phyloP scores from a whole-genome alignment of 1,140 invertebrate species.

The Cyrtorhinus lividipennis region DNA sequence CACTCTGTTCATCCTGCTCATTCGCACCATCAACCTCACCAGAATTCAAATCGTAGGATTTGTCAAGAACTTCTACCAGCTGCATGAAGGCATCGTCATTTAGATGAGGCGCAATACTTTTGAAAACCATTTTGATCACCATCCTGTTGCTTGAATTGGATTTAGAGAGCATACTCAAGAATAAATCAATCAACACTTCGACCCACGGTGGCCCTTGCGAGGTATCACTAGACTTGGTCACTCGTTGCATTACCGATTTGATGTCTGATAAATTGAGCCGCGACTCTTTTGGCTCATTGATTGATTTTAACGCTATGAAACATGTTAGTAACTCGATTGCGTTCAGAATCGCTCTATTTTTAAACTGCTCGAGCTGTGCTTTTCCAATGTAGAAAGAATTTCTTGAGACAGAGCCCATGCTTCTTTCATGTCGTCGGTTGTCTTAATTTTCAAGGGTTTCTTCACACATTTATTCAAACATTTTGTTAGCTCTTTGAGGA shows the following conservation, averaged over 20 bases:
- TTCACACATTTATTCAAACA: not conserved
- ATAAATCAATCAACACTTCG: conserved; percentile 12
- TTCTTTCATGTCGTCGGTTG: not conserved
- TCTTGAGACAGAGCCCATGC: not conserved
- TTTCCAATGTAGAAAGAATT: not conserved
- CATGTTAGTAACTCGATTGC: not conserved
- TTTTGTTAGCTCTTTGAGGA: conserved; percentile 1
- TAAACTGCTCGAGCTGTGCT: not conserved
- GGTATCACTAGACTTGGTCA: not conserved
- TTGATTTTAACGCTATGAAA: not conserved
- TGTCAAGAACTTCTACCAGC: not conserved
- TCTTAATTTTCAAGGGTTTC: not conserved
- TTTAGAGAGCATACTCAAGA: conserved; percentile 8
- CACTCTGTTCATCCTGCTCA: not conserved
- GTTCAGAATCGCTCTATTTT: not conserved
- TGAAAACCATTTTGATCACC: not conserved
- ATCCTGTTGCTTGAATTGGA: not conserved
- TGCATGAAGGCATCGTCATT: conserved; percentile 8
- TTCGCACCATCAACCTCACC: too few relatives aligned
- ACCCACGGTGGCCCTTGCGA: conserved; percentile 2
- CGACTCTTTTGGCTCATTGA: conserved; percentile 5
- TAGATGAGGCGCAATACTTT: not conserved
- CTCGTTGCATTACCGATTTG: not conserved
- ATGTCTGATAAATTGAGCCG: conserved; percentile 3
- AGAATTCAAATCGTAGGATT: not conserved